Base-by-base conservation (phyloP, 2,797 vertebrate genomes). In the Pangasius larnaudii region DNA sequence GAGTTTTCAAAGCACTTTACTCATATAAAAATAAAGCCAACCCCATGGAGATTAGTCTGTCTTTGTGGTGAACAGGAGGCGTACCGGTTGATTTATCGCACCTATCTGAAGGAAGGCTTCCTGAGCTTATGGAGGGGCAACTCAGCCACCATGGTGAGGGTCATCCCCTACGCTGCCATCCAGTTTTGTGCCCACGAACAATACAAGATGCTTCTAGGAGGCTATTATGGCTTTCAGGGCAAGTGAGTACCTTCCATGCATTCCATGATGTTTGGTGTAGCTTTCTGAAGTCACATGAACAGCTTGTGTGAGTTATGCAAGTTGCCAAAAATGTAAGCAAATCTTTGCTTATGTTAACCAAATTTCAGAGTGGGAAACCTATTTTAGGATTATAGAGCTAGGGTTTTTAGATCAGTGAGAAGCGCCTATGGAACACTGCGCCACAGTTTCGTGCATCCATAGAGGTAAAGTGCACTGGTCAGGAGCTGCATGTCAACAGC, bases 151-250 rank as follows among this genome's bases (percentile, higher is more conserved):
- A 99, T 99, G 99, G 99, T 99, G 65, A 96, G 99, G 0, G 99
- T 99, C 72, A 95, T 99, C 86, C 98, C 98, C 0, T 99, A 99
- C 0, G 98, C 98, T 0, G 98, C 98, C 95, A 99, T 99, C 92
- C 99, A 99, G 96, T 99, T 99, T 95, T 99, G 97, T 24, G 97
- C 98, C 0, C 98, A 99, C 0, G 98, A 99, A 91, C 97, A 99
- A 93, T 99, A 98, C 96, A 99, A 99, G 91, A 93, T 91, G 51
- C 91, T 97, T 85, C 95, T 99, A 91, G 98, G 98, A 61, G 92
- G 90, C 19, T 97, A 98, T 94, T 99, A 97, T 0, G 98, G 97
- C 92, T 98, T 97, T 93, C 95, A 97, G 92, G 98, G 97, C 94
- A 97, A 96, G 99, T 99, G 95, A 96, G 98, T 95, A 72, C 85